phyloP scores from a whole-genome alignment of 2,797 vertebrate species.

The Sphenodon punctatus region DNA sequence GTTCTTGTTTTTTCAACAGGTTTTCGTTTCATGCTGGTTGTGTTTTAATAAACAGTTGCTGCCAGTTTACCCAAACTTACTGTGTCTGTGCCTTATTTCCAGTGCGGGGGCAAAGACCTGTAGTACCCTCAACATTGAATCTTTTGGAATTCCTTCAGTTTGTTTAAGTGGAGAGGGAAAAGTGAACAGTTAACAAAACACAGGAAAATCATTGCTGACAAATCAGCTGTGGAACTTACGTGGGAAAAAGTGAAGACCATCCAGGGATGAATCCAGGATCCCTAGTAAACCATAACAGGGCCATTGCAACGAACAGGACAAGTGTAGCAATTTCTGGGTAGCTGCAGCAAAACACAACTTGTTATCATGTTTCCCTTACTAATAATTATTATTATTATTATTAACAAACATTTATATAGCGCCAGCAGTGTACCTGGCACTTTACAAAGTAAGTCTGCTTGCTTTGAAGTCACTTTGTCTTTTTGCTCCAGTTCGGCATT shows the following conservation, averaged over 20 bases:
- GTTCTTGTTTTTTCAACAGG: no score
- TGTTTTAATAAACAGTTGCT: no score
- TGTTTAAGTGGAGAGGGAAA: neutral
- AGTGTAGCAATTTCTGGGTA: conserved; percentile 86
- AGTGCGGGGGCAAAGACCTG: no score
- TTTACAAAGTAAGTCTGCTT: conserved; percentile 26
- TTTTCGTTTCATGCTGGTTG: no score
- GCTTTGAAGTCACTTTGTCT: neutral
- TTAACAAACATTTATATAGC: no score
- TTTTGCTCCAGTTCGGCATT: conserved; percentile 64
- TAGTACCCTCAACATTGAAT: neutral
- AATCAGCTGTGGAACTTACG: conserved; percentile 76
- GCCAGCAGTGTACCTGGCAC: no score
- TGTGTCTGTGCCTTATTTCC: no score
- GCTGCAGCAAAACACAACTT: conserved; percentile 70
- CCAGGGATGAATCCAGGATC: conserved; percentile 90
- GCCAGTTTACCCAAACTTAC: no score
- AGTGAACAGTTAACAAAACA: neutral
- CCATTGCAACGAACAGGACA: conserved; percentile 87
- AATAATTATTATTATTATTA: no score
- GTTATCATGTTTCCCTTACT: conserved; percentile 23
- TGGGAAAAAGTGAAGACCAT: conserved; percentile 85
- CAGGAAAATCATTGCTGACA: neutral
- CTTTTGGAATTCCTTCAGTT: no score
- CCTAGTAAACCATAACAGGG: conserved; percentile 88